These are phyloP conservation scores for Pteruthius melanotis DNA, from an alignment of 2,113 vertebrate genomes.

Conservation along the genomic window DNA sequence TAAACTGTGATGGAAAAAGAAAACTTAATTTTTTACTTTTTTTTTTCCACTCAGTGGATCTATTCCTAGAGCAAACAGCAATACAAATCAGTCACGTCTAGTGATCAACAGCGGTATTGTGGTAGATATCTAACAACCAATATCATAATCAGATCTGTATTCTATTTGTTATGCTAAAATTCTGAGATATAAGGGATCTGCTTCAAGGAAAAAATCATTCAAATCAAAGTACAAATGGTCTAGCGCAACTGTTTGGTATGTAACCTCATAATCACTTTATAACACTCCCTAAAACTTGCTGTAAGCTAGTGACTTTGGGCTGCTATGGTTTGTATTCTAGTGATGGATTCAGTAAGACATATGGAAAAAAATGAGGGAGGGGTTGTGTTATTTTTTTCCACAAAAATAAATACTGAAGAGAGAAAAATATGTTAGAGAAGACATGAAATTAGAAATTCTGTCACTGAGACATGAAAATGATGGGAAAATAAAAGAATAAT, in stretches of 20 bases:
- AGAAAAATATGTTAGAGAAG: neutral
- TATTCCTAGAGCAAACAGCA: neutral
- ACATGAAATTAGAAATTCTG: neutral
- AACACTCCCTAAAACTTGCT: neutral
- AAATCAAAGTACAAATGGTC: neutral
- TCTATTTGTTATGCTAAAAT: neutral
- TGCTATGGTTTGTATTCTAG: neutral
- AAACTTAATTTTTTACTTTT: neutral
- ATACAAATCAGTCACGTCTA: rapidly evolving
- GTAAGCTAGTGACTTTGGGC: neutral
- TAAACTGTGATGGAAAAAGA: neutral
- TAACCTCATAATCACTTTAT: neutral
- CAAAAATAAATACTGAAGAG: neutral
- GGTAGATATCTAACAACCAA: neutral
- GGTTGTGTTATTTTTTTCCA: neutral
- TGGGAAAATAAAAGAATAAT: neutral
- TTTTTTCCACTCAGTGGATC: neutral
- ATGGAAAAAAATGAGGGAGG: neutral
- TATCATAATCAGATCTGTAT: neutral
- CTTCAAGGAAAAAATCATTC: neutral
- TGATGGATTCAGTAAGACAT: neutral
- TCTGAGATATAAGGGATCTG: neutral
- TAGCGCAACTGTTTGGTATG: neutral
- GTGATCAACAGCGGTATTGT: neutral
- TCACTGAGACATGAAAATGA: neutral